Conservation (phyloP, 2,113 vertebrate genomes). For the Otis tarda region DNA sequence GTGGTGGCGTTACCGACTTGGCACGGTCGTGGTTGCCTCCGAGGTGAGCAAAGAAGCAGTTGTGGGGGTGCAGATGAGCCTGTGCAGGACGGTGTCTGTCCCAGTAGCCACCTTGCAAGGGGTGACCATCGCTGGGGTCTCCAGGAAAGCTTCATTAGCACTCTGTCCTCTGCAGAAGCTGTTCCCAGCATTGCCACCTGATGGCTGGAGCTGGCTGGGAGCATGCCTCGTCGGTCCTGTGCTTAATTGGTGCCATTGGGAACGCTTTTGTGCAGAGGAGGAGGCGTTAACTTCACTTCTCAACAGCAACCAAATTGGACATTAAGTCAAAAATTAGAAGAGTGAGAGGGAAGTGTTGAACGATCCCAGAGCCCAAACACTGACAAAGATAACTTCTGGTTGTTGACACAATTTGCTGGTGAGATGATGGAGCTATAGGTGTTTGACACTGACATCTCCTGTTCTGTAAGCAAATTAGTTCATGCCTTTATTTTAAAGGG, state of each 20-base stretch:
- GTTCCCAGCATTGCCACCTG: neutral
- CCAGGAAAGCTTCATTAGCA: neutral
- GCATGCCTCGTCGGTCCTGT: fast-evolving
- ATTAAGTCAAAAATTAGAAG: neutral
- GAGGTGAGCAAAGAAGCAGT: neutral
- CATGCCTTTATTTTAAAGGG: neutral
- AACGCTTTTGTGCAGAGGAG: neutral
- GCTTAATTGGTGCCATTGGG: neutral
- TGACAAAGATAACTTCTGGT: neutral
- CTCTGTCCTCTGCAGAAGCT: neutral
- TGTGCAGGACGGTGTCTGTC: neutral
- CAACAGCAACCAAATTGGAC: neutral
- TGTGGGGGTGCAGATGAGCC: neutral
- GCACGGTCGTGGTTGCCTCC: fast-evolving
- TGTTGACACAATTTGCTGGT: neutral
- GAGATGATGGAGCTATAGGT: neutral
- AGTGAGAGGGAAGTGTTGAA: neutral
- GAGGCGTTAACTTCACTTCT: neutral
- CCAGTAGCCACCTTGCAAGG: neutral
- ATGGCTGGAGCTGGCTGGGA: neutral
- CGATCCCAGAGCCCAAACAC: neutral
- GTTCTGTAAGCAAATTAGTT: neutral
- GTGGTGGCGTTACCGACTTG: fast-evolving
- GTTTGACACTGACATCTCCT: neutral
- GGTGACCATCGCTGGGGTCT: fast-evolving